phyloP scores from a whole-genome alignment of 92 coral and sea anemone genomes.

The Phenganax marumi region DNA sequence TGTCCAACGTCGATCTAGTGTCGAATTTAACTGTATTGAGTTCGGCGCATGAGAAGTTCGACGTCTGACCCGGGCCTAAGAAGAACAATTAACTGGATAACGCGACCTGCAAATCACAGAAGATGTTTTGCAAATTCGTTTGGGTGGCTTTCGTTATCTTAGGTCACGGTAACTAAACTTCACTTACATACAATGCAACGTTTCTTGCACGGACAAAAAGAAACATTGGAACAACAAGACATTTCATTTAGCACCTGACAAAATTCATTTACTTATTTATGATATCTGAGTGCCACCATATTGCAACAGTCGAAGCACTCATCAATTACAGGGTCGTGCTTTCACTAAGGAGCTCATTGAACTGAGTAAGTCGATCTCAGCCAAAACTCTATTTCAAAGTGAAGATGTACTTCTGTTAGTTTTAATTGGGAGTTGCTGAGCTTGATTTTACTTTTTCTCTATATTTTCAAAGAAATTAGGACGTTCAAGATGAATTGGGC shows the following conservation, averaged over 20 bases:
- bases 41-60: too few species aligned
- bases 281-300: conserved; percentile 26
- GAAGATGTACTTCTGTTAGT: neutral
- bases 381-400: neutral
- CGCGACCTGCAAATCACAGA: neutral
- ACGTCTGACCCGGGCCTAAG: neutral
- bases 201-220: conserved; percentile 1
- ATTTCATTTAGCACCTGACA: conserved; percentile 37
- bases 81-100: neutral
- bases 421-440: neutral
- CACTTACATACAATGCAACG: conserved; percentile 14
- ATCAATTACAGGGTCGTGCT: conserved; percentile 21
- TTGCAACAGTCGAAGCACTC: neutral
- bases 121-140: conserved; percentile 5
- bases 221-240: conserved; percentile 19
- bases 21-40: too few species aligned
- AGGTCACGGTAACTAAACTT: conserved; percentile 23
- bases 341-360: conserved; percentile 3
- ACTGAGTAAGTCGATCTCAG: conserved; percentile 15
- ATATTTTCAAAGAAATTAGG: neutral
- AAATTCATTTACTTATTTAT: conserved; percentile 42
- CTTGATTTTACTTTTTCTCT: neutral
- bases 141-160: conserved; percentile 25
- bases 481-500: conserved; percentile 39
- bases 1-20: too few species aligned